A percentile compares a stretch with the other conserved stretches of the same genome.
phyloP scores from a whole-genome alignment of 2,888 invertebrate species.

The Synanthedon myopaeformis region DNA sequence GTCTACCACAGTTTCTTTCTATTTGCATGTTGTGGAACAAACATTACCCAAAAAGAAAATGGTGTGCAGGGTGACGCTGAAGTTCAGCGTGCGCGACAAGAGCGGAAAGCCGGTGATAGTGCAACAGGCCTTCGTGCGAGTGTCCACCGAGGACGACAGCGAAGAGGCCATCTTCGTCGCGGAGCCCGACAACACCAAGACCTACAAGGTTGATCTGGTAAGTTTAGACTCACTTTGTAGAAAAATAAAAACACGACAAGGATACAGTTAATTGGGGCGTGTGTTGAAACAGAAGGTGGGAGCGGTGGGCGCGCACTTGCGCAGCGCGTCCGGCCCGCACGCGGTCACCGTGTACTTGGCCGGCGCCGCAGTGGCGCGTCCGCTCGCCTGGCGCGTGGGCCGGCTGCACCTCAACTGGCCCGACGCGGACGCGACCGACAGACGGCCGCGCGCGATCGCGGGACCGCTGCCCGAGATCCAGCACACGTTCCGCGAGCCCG shows the following conservation, averaged over 20 bases:
- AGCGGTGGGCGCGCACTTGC: slow-evolving; percentile 82
- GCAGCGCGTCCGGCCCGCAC: slow-evolving; percentile 81
- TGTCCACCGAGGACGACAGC: slow-evolving; percentile 74
- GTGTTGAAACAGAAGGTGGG: slow-evolving; percentile 75
- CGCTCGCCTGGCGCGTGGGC: slow-evolving; percentile 88
- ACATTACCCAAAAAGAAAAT: too few relatives aligned
- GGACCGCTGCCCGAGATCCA: slow-evolving; percentile 71
- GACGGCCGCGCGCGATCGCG: background rate
- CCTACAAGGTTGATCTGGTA: slow-evolving; percentile 93
- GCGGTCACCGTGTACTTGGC: slow-evolving; percentile 88
- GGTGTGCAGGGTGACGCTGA: slow-evolving; percentile 74
- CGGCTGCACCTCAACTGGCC: slow-evolving; percentile 79
- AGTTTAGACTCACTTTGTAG: too few relatives aligned
- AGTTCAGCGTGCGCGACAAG: slow-evolving; percentile 83
- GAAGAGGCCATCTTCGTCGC: slow-evolving; percentile 95
- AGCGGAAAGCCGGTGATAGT: slow-evolving; percentile 77
- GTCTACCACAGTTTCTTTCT: too few relatives aligned
- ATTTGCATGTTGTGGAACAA: too few relatives aligned
- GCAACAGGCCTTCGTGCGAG: slow-evolving; percentile 89
- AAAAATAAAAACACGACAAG: too few relatives aligned
- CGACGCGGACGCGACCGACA: slow-evolving; percentile 34
- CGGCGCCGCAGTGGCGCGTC: slow-evolving; percentile 90
- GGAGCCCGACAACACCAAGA: slow-evolving; percentile 81
- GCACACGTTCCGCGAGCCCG: slow-evolving; percentile 92
- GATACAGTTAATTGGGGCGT: background rate